A percentile compares a stretch with the other conserved stretches of the same genome.
These are phyloP conservation scores for Chalcis sispes DNA, from an alignment of 2,888 invertebrate genomes.

Conservation along the genomic window DNA sequence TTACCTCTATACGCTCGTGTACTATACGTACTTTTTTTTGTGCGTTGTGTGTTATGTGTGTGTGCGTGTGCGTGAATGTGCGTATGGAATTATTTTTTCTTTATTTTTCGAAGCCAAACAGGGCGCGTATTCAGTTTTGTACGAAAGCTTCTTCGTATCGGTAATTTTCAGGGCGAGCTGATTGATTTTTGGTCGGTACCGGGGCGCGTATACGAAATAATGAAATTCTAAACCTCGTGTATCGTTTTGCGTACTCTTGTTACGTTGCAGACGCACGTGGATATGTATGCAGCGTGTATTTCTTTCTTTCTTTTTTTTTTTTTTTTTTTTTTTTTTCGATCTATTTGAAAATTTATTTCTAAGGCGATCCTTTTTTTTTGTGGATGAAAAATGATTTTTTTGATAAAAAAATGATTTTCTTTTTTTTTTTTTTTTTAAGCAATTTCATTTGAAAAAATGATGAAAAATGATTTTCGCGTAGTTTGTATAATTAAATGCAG, in stretches of 20 bases:
- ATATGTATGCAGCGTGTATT: neutral
- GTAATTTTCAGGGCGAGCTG: neutral
- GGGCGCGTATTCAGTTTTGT: neutral
- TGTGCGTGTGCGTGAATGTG: neutral
- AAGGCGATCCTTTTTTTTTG: no score
- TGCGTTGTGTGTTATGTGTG: neutral
- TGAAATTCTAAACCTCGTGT: conserved; percentile 25
- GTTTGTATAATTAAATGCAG: no score
- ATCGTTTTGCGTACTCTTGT: neutral
- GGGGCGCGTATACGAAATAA: neutral
- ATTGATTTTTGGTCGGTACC: neutral
- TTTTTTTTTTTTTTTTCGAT: no score
- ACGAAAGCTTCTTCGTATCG: neutral
- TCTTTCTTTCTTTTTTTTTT: neutral
- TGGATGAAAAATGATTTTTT: no score
- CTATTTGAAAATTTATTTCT: no score
- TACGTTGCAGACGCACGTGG: neutral
- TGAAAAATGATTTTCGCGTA: no score
- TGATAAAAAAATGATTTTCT: no score
- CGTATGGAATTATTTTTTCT: no score
- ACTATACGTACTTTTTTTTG: conserved; percentile 14
- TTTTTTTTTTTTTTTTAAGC: no score
- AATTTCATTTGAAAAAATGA: no score
- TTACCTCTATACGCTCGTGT: neutral
- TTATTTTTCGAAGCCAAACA: neutral